Percentiles rank a stretch among this genome's conserved stretches.
Conservation (phyloP, 2,113 vertebrate species). For the Entosphenus tridentatus region DNA sequence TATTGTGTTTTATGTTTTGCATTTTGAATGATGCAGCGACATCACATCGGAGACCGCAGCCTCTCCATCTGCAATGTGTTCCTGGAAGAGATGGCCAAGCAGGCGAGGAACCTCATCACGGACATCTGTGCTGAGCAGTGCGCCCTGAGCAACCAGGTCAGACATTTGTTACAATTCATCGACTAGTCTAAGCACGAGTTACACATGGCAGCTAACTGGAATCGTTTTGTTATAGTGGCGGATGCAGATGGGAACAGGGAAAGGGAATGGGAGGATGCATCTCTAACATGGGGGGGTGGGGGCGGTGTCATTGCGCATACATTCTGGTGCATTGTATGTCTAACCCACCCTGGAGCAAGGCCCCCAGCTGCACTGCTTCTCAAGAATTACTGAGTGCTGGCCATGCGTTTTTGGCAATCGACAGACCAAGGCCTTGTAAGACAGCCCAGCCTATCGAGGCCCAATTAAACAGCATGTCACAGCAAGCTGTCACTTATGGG, state of each 20-base stretch:
- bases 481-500: too few species aligned
- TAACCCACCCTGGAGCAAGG: not conserved
- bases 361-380: not conserved
- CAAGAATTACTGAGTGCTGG: not conserved
- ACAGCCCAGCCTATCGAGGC: too few species aligned
- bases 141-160: constrained; percentile 54
- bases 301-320: not conserved
- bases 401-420: too few species aligned
- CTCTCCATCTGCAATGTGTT: constrained; percentile 43
- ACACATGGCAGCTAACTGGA: too few species aligned
- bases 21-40: constrained; percentile 27
- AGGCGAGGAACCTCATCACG: constrained; percentile 32
- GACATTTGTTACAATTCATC: too few species aligned
- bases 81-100: constrained; percentile 52
- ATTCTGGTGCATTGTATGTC: not conserved
- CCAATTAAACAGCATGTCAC: too few species aligned
- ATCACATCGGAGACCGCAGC: constrained; percentile 59
- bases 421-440: too few species aligned
- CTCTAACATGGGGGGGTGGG: too few species aligned
- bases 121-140: constrained; percentile 61
- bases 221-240: not conserved
- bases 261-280: not conserved
- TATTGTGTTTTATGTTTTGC: too few species aligned
- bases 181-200: too few species aligned
- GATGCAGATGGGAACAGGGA: not conserved